Percentiles rank a stretch among this genome's conserved stretches.
Evolutionary conservation across 1,140 invertebrate species (phyloP).

Genomic region (Drosophila lacteicornis): DNA sequence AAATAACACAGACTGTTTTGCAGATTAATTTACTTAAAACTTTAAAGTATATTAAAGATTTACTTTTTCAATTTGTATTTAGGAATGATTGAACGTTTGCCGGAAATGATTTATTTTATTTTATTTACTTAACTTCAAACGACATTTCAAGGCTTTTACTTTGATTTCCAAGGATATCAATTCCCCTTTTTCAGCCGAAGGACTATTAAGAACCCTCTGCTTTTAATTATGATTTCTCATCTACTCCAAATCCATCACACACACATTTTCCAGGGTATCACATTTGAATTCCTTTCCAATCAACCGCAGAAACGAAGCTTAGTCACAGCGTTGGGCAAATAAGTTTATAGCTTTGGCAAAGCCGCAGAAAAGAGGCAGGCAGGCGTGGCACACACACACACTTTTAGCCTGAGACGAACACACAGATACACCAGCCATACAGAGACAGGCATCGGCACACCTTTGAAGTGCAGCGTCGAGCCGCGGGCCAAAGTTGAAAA

Average conservation of each 20-base stretch:
- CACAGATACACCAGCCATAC: background rate
- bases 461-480: conserved; percentile 76
- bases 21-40: too few relatives aligned
- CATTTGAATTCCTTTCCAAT: conserved; percentile 35
- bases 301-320: conserved; percentile 36
- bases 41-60: too few relatives aligned
- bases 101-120: too few relatives aligned
- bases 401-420: background rate
- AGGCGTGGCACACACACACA: conserved; percentile 37
- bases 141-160: too few relatives aligned
- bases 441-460: conserved; percentile 44
- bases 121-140: too few relatives aligned
- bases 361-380: conserved; percentile 8
- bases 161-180: too few relatives aligned
- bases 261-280: conserved; percentile 2
- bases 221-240: too few relatives aligned
- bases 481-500: conserved; percentile 79
- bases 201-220: too few relatives aligned
- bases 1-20: too few relatives aligned
- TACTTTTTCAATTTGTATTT: too few relatives aligned
- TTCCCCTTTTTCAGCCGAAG: too few relatives aligned
- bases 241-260: background rate
- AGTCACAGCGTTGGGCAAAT: conserved; percentile 11
- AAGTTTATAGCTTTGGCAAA: conserved; percentile 13
- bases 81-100: too few relatives aligned